Evolutionary conservation across 2,888 invertebrate species (phyloP), one percentile per base, ranked within the genome.

Genomic region (Blera fallax): DNA sequence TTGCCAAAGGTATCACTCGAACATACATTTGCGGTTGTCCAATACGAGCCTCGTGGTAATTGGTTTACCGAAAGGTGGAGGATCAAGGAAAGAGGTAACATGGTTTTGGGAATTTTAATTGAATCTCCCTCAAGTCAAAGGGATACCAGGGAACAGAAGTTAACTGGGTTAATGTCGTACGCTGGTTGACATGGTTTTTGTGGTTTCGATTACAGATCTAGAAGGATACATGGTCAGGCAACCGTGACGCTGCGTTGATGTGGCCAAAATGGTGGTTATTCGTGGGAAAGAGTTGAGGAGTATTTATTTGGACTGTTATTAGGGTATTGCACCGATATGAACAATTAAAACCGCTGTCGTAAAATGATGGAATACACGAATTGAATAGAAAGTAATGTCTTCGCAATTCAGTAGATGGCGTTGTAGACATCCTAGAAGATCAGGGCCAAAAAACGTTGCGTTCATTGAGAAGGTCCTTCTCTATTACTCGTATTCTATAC

Each of bases 1-100:
- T 45, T 34, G 34, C 7, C 32, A 29, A 16, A 45, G 37, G 34
- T 18, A 16, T 50, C 34, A 34, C n/a, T 29, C 32, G 45, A 40
- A 62, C 65, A 73, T 73, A 37, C 43, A 83, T 72, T 82, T 82
- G 77, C 37, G 65, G 58, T 72, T 72, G 77, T 69, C 32, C 52
- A 60, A 54, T 21, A 18, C 21, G 14, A 32, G 29, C 18, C 50
- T n/a, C 48, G 52, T 52, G 50, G 70, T 58, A 77, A 82, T 82
- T 77, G 72, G 72, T 58, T 56, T 56, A 18, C 18, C 10, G 34
- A 34, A 45, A 10, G 43, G 37, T 24, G 14, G 18, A 56, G 24
- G 8, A 27, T 34, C 27, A 64, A 16, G 32, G 16, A 54, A 64
- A 21, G 29, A 24, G 11, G n/a, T 2, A 64, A 54, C 50, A 76